phyloP scores from a whole-genome alignment of 2,113 vertebrate species.

The Pollachius pollachius region DNA sequence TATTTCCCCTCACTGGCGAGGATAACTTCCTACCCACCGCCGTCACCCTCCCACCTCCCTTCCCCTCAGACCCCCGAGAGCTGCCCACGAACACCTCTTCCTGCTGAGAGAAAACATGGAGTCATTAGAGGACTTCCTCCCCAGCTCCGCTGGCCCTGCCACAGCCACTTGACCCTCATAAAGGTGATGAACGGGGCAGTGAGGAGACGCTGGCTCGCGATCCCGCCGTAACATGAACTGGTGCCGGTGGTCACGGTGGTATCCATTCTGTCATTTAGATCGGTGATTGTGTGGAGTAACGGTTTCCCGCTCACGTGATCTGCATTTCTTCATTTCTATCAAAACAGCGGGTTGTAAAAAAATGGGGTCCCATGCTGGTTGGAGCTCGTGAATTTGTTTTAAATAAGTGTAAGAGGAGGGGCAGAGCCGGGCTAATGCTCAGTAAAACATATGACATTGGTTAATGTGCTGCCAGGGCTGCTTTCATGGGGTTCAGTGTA shows the following conservation, averaged over 20 bases:
- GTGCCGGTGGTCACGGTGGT: conserved; percentile 34
- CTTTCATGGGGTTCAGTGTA: conserved; percentile 62
- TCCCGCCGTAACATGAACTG: conserved; percentile 20
- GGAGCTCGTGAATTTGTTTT: conserved; percentile 41
- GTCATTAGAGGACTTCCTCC: conserved; percentile 53
- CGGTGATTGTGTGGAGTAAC: conserved; percentile 28
- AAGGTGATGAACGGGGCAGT: conserved; percentile 59
- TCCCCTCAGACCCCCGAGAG: no score
- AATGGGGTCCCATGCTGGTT: conserved; percentile 24
- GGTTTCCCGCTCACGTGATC: conserved; percentile 25
- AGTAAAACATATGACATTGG: conserved; percentile 56
- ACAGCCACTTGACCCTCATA: conserved; percentile 55
- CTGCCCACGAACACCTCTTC: neutral
- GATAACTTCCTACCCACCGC: no score
- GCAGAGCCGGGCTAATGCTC: conserved; percentile 29
- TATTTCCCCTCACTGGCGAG: neutral
- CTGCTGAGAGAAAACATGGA: conserved; percentile 48
- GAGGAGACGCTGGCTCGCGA: conserved; percentile 36
- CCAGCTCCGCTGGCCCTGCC: conserved; percentile 25
- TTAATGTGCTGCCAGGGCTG: conserved; percentile 47
- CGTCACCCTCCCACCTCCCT: no score
- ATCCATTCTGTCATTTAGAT: conserved; percentile 26
- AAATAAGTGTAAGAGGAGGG: conserved; percentile 34
- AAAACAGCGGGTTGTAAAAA: conserved; percentile 36
- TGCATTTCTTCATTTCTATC: conserved; percentile 31